phyloP scores from a whole-genome alignment of 2,797 vertebrate species.

The Caiman crocodilus region DNA sequence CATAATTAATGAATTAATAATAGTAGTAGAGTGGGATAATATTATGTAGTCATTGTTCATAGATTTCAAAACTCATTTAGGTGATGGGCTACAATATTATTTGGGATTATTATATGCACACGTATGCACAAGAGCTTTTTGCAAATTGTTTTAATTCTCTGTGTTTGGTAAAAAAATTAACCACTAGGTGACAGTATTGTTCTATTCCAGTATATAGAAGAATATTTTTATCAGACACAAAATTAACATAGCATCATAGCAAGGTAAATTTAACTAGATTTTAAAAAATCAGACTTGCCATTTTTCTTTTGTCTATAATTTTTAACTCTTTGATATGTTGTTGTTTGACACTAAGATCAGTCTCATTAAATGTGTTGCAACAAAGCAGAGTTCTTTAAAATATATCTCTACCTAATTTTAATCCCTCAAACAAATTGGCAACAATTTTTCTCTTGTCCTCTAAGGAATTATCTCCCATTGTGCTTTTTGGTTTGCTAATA shows the following conservation, averaged over 20 bases:
- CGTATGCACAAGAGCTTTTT: not conserved
- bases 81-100: not conserved
- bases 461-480: not conserved
- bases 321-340: not conserved
- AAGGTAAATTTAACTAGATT: not conserved
- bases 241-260: not conserved
- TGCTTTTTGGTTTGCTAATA: conserved; percentile 1
- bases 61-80: not conserved
- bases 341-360: not conserved
- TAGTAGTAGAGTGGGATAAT: not conserved
- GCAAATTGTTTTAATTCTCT: not conserved
- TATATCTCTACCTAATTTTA: conserved; percentile 21
- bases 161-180: not conserved
- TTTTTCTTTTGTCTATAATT: fast-evolving
- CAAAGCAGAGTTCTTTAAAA: not conserved
- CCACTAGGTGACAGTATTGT: conserved; percentile 74
- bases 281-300: not conserved
- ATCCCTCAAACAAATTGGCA: conserved; percentile 29
- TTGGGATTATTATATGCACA: not conserved
- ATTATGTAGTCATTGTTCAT: not conserved
- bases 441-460: not conserved
- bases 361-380: not conserved
- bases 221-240: not conserved
- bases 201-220: conserved; percentile 8
- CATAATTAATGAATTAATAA: not conserved